Evolutionary conservation across 2,113 vertebrate genomes (phyloP).

Genomic region (Madoqua kirkii): DNA sequence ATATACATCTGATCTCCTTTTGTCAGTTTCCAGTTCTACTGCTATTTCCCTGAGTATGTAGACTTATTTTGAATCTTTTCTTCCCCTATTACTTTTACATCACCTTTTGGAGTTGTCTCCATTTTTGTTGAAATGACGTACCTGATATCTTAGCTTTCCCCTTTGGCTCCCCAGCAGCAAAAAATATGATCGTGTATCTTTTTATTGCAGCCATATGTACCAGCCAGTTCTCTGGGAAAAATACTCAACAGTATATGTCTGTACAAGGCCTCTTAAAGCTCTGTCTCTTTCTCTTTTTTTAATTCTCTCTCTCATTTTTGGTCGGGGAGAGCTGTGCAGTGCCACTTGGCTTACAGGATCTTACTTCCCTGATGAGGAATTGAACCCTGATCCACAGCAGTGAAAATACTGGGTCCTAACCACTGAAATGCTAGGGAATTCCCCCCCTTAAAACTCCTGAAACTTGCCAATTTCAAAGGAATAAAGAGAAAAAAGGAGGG

Average conservation of each 20-base stretch:
- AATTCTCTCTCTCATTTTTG: neutral
- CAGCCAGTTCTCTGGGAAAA: neutral
- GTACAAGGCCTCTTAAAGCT: neutral
- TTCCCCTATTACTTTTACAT: neutral
- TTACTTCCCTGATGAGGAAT: neutral
- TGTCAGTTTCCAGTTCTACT: neutral
- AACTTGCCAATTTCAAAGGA: neutral
- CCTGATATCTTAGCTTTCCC: neutral
- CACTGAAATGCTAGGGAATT: neutral
- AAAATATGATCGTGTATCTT: neutral
- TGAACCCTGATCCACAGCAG: neutral
- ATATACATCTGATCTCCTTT: neutral
- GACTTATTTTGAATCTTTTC: neutral
- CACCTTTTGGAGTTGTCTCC: neutral
- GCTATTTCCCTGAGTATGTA: neutral
- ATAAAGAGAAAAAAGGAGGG: neutral
- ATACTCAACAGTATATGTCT: neutral
- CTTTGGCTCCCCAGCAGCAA: neutral
- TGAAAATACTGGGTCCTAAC: neutral
- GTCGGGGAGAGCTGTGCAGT: neutral
- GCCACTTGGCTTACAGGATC: neutral
- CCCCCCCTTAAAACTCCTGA: neutral
- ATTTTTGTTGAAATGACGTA: neutral
- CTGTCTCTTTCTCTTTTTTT: neutral
- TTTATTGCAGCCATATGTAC: neutral